Conservation (phyloP, 2,888 invertebrate genomes). For the Mechanitis messenoides region DNA sequence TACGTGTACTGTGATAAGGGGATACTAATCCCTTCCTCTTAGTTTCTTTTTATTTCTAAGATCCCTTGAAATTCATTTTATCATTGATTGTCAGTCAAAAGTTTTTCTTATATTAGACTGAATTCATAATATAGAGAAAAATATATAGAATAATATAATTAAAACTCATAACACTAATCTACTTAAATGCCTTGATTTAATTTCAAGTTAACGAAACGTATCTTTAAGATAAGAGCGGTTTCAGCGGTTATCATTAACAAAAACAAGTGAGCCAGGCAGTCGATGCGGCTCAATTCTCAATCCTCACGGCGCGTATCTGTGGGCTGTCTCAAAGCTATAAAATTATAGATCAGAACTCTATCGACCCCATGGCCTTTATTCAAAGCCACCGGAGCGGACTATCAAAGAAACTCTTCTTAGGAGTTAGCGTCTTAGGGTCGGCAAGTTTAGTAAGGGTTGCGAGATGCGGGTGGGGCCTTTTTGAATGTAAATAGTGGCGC, state of each 20-base stretch:
- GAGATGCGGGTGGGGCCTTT: slow-evolving; percentile 67
- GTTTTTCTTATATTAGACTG: too few species aligned
- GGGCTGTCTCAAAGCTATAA: slow-evolving; percentile 72
- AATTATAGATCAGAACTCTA: slow-evolving; percentile 76
- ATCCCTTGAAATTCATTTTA: slow-evolving; percentile 31
- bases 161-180: too few species aligned
- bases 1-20: slow-evolving; percentile 66
- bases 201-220: slow-evolving; percentile 11
- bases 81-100: too few species aligned
- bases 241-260: slow-evolving; percentile 40
- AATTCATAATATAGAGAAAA: too few species aligned
- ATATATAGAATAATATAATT: too few species aligned
- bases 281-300: slow-evolving; percentile 55
- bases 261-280: slow-evolving; percentile 44
- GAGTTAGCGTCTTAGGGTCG: slow-evolving; percentile 73
- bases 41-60: slow-evolving; percentile 33
- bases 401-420: slow-evolving; percentile 75
- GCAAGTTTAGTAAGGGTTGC: slow-evolving; percentile 72
- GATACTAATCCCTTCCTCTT: slow-evolving; percentile 60
- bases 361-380: slow-evolving; percentile 74
- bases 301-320: slow-evolving; percentile 53
- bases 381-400: slow-evolving; percentile 70
- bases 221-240: slow-evolving; percentile 13
- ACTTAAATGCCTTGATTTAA: neutral
- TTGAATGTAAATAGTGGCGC: slow-evolving; percentile 74